Conservation (phyloP, 2,888 invertebrate genomes). For the Tillus elongatus region DNA sequence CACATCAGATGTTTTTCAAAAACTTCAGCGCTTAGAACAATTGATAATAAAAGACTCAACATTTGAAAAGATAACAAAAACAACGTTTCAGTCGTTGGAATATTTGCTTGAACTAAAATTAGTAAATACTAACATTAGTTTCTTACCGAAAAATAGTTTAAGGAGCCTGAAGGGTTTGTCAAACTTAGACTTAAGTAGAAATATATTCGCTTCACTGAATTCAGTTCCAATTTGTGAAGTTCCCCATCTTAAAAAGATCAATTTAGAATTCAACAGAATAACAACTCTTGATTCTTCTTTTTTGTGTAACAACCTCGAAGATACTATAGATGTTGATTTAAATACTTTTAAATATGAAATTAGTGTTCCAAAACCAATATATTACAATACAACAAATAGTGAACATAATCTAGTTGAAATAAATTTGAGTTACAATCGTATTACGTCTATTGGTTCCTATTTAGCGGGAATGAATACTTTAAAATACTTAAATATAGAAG, state of each 20-base stretch:
- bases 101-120: background rate
- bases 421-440: background rate
- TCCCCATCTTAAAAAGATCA: background rate
- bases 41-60: background rate
- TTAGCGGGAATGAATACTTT: background rate
- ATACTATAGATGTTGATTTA: too few relatives aligned
- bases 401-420: too few relatives aligned
- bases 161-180: too few relatives aligned
- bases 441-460: background rate
- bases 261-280: too few relatives aligned
- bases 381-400: background rate
- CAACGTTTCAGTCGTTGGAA: background rate
- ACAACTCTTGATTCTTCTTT: too few relatives aligned
- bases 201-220: background rate
- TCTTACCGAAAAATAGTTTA: background rate
- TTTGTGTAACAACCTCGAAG: too few relatives aligned
- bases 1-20: background rate
- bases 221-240: background rate
- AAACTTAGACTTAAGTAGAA: background rate
- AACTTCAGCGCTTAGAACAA: background rate
- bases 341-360: too few relatives aligned
- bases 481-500: background rate
- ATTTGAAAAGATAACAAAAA: background rate
- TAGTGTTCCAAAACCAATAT: constrained; percentile 1
- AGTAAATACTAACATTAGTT: background rate